Evolutionary conservation across 2,797 vertebrate genomes (phyloP).

Genomic region (Molossus alvarezi): DNA sequence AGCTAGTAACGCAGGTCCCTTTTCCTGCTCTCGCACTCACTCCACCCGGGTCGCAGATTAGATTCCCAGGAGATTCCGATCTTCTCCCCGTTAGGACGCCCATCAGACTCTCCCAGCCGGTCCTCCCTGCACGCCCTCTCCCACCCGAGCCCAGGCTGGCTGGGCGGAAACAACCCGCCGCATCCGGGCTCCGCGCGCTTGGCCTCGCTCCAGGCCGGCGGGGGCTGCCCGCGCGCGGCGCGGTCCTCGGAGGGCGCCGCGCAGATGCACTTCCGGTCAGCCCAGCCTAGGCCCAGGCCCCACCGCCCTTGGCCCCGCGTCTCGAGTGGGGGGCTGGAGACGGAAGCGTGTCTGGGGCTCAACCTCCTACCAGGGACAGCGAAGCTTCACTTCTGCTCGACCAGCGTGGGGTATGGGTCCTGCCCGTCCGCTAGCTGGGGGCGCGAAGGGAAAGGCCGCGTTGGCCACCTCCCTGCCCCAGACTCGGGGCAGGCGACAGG

Average conservation of each 20-base stretch:
- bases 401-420: background rate
- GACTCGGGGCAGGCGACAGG: accelerated
- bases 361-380: background rate
- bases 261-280: slow-evolving; percentile 56
- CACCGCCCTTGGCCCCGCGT: accelerated
- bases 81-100: background rate
- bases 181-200: background rate
- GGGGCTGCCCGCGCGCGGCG: background rate
- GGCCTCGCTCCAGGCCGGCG: background rate
- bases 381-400: background rate
- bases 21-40: background rate
- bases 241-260: background rate
- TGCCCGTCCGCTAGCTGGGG: background rate
- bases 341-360: background rate
- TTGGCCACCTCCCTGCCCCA: accelerated
- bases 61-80: background rate
- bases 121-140: background rate
- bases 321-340: background rate
- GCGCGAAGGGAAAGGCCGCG: background rate
- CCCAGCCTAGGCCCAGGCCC: background rate
- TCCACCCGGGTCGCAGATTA: background rate
- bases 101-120: background rate
- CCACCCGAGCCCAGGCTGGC: background rate
- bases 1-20: background rate
- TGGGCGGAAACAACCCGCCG: accelerated